These are phyloP conservation scores for Solenopsis fugax DNA, from an alignment of 1,140 invertebrate species.

Conservation along the genomic window DNA sequence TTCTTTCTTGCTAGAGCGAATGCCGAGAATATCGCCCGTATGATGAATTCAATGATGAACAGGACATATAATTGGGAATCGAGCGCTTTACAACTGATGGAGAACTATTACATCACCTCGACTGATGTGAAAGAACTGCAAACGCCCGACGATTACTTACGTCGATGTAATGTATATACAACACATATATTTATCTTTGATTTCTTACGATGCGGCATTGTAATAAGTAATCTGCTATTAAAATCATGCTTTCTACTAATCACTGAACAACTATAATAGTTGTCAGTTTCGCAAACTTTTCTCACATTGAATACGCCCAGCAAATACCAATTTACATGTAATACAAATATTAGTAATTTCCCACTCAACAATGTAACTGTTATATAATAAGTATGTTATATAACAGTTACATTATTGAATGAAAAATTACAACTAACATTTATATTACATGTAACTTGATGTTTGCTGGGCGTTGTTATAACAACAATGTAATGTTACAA, in stretches of 20 bases:
- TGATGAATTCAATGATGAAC: slow-evolving; percentile 85
- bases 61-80: slow-evolving; percentile 85
- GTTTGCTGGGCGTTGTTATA: too few species aligned
- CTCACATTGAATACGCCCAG: not conserved
- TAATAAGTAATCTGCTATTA: not conserved
- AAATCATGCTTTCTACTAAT: not conserved
- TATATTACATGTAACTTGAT: too few species aligned
- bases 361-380: too few species aligned
- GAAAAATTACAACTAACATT: too few species aligned
- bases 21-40: slow-evolving; percentile 87
- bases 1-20: slow-evolving; percentile 84
- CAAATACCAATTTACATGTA: too few species aligned
- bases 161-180: slow-evolving; percentile 69
- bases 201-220: not conserved
- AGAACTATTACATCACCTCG: slow-evolving; percentile 77
- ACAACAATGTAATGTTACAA: not conserved
- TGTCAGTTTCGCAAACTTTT: not conserved
- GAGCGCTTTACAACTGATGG: slow-evolving; percentile 87
- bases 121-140: slow-evolving; percentile 59
- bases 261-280: not conserved
- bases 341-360: too few species aligned
- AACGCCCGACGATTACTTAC: slow-evolving; percentile 71
- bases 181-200: not conserved
- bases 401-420: too few species aligned
- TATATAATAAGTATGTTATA: too few species aligned